These are phyloP conservation scores for Corythucha ciliata DNA, from an alignment of 2,888 invertebrate species.

Conservation along the genomic window DNA sequence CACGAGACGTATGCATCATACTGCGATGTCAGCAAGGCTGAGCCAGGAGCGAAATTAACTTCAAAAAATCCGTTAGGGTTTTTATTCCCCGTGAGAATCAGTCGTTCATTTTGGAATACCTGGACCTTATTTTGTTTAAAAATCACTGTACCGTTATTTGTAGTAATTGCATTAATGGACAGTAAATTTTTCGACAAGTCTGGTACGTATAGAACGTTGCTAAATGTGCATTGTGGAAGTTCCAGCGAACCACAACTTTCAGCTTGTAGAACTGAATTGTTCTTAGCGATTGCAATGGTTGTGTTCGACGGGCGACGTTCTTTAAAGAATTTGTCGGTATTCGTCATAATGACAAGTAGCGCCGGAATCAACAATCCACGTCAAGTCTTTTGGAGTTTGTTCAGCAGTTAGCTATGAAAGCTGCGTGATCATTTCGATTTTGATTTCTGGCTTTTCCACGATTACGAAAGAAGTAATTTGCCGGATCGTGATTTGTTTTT, in stretches of 20 bases:
- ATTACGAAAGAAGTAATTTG: too few relatives aligned
- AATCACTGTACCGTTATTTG: background rate
- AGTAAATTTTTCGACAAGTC: constrained; percentile 4
- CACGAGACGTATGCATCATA: background rate
- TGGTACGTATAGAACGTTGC: background rate
- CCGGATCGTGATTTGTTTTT: too few relatives aligned
- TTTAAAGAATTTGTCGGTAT: background rate
- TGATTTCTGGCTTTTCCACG: too few relatives aligned
- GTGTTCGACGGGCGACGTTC: background rate
- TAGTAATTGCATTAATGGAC: background rate
- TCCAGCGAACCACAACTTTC: background rate
- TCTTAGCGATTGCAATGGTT: background rate
- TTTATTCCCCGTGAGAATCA: background rate
- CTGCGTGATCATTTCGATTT: too few relatives aligned
- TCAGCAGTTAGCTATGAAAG: too few relatives aligned
- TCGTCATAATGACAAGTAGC: constrained; percentile 10
- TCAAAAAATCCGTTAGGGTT: constrained; percentile 3
- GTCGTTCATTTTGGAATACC: background rate
- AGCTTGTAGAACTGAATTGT: background rate
- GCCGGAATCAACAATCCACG: constrained; percentile 12
- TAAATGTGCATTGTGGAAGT: background rate
- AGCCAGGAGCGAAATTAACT: background rate
- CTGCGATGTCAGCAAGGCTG: background rate
- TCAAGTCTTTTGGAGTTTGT: too few relatives aligned
- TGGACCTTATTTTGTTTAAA: constrained; percentile 11